Conservation (phyloP, 2,888 invertebrate genomes). For the Baccha elongata region DNA sequence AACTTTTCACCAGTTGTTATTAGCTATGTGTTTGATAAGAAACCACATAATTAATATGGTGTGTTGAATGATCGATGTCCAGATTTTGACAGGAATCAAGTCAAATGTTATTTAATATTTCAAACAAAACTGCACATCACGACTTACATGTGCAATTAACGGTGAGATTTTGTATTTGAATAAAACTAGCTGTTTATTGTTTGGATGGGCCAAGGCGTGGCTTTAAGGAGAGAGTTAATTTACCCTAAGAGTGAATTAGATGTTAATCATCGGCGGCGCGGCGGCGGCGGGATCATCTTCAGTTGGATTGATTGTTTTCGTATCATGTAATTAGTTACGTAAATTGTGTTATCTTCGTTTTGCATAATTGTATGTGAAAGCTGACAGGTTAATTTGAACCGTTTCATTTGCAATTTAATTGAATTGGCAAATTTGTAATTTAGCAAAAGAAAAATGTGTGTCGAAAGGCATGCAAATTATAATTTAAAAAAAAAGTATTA, state of each 20-base stretch:
- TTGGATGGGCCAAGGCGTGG: not conserved
- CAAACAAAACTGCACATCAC: conserved; percentile 29
- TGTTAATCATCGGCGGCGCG: conserved; percentile 16
- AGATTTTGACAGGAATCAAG: conserved; percentile 30
- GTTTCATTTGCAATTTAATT: not conserved
- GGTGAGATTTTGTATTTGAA: not conserved
- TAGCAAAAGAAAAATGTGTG: not conserved
- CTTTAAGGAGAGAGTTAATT: not conserved
- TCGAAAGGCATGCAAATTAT: conserved; percentile 17
- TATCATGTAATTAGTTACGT: conserved; percentile 14
- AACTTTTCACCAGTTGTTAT: conserved; percentile 31
- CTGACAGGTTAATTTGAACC: not conserved
- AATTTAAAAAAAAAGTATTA: not conserved
- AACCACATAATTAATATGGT: conserved; percentile 1
- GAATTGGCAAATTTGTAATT: not conserved
- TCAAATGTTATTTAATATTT: conserved; percentile 27
- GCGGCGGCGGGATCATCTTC: conserved; percentile 1
- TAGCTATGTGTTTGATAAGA: not conserved
- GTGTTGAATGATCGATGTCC: conserved; percentile 38
- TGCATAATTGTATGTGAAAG: not conserved
- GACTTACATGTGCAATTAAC: conserved; percentile 31
- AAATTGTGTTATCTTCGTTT: not conserved
- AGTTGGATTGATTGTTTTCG: conserved; percentile 11
- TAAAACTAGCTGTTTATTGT: conserved; percentile 7
- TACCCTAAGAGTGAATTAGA: not conserved